Evolutionary conservation across 2,888 invertebrate genomes (phyloP), one percentile per base, ranked within the genome.

Genomic region (Rhaphigaster nebulosa): DNA sequence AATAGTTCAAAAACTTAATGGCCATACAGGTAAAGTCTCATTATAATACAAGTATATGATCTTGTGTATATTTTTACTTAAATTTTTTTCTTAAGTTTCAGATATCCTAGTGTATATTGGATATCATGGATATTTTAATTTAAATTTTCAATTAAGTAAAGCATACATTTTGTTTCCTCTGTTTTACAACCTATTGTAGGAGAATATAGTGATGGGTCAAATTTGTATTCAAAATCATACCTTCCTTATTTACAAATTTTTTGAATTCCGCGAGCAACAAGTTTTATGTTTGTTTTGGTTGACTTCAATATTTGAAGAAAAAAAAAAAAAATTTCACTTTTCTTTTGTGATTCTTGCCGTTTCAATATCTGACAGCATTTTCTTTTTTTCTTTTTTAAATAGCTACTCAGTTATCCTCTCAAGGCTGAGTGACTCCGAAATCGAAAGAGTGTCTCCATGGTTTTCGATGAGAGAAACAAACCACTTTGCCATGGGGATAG

Each of bases 1-100:
- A 95, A 97, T 99, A 91, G 99, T 99, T 91, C 99, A 99, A 94
- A 98, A 98, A 94, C 95, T 99, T 92, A 97, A 98, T 93, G 99
- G 99, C 0, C 99, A 99, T 94, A 98, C 98, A 92, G 99, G 99
- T 96, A 96, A 95, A 76, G 38, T 38, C 5, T 60, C n/a, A 60
- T 60, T 3, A 29, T 65, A 29, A 10, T 60, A 12, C 13, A 12
- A 60, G 26, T 60, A 60, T 20, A 20, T 60, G 60, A 60, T n/a
- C 23, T 87, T 89, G 0, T 76, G 23, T 50, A n/a, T 26, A 50
- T 50, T 45, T 52, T 41, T 41, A 41, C 41, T 23, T 15, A 41
- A 26, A 41, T 15, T 23, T 8, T 41, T 80, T 38, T 76, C 29
- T 20, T 2, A 12, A 52, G 52, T 52, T 52, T 15, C 2, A 13